Percentiles rank a stretch among this genome's conserved stretches.
Evolutionary conservation across 1,140 invertebrate genomes (phyloP).

Genomic region (Argopecten irradians): DNA sequence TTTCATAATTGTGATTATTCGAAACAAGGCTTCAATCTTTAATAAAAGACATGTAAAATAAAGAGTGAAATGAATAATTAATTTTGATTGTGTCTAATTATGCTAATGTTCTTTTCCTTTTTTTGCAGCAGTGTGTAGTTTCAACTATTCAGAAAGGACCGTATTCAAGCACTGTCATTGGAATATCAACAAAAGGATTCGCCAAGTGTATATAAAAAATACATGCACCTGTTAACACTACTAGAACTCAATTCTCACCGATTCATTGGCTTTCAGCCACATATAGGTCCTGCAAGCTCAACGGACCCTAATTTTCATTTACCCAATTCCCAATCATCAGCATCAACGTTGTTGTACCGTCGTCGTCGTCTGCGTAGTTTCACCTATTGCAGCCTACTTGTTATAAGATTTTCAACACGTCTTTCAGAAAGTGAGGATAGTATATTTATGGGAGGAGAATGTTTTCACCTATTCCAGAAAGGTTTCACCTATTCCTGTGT

Average conservation of each 20-base stretch:
- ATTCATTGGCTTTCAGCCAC: slow-evolving; percentile 61
- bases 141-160: slow-evolving; percentile 64
- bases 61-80: too few species aligned
- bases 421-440: slow-evolving; percentile 60
- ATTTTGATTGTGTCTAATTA: too few species aligned
- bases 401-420: slow-evolving; percentile 42
- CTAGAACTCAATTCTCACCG: slow-evolving; percentile 63
- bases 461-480: too few species aligned
- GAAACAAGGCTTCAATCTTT: too few species aligned
- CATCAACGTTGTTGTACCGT: slow-evolving; percentile 37
- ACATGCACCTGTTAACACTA: slow-evolving; percentile 56
- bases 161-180: slow-evolving; percentile 59
- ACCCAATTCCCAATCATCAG: slow-evolving; percentile 15
- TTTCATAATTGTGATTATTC: too few species aligned
- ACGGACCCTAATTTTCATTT: slow-evolving; percentile 21
- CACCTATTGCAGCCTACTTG: slow-evolving; percentile 41
- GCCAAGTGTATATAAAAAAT: slow-evolving; percentile 62
- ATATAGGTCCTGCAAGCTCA: slow-evolving; percentile 31
- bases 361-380: slow-evolving; percentile 33
- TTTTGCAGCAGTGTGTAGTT: slow-evolving; percentile 67
- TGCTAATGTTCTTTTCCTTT: slow-evolving; percentile 26
- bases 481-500: too few species aligned
- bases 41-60: too few species aligned
- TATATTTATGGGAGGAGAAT: slow-evolving; percentile 61
- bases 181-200: slow-evolving; percentile 63